Evolutionary conservation across 2,113 vertebrate species (phyloP).

Genomic region (Hydropotes inermis): DNA sequence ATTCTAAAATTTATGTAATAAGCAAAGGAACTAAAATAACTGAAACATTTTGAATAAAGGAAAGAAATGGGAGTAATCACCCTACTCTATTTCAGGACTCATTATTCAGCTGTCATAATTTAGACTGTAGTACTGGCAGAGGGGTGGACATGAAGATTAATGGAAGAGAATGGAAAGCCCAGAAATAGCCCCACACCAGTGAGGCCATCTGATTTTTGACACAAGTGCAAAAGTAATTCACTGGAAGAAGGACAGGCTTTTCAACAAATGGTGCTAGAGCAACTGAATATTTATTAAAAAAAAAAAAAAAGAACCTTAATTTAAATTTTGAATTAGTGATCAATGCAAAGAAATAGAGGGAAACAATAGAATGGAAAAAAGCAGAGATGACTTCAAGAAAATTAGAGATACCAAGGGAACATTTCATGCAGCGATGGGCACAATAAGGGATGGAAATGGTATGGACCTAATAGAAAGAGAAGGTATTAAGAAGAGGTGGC

Average conservation of each 20-base stretch:
- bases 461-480: neutral
- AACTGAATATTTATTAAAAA: neutral
- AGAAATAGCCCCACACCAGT: neutral
- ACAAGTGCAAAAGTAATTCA: neutral
- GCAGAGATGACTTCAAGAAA: neutral
- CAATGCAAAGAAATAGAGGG: neutral
- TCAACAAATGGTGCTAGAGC: neutral
- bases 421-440: neutral
- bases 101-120: neutral
- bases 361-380: neutral
- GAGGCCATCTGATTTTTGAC: neutral
- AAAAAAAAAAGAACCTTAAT: neutral
- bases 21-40: neutral
- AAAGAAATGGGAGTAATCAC: neutral
- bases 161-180: neutral
- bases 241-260: neutral
- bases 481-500: neutral
- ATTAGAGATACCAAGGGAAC: neutral
- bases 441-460: neutral
- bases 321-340: neutral
- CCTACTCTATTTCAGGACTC: neutral
- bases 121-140: neutral
- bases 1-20: neutral
- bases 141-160: neutral
- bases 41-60: neutral